Conservation (phyloP, 2,888 invertebrate species). For the Coremacera marginata region DNA sequence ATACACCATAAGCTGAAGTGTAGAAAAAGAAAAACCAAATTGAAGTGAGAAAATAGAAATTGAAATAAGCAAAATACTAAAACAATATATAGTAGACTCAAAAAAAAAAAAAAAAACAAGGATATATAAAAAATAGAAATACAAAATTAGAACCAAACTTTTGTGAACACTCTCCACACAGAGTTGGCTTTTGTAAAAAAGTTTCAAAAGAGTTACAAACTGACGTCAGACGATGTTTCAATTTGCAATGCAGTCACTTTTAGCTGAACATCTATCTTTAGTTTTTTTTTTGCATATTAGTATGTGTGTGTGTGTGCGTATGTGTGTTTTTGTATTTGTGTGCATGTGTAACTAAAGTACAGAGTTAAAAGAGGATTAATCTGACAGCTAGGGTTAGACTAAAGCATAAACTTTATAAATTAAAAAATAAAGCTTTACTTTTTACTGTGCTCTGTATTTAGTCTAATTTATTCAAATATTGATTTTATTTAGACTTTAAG, state of each 20-base stretch:
- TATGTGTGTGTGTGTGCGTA: background rate
- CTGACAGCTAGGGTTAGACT: too few relatives aligned
- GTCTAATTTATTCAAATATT: too few relatives aligned
- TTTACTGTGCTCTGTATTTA: too few relatives aligned
- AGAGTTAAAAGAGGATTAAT: too few relatives aligned
- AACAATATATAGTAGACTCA: slow-evolving; percentile 1
- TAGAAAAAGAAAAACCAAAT: background rate
- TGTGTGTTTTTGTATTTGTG: background rate
- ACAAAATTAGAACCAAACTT: background rate
- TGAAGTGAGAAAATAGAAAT: slow-evolving; percentile 9
- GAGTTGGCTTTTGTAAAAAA: background rate
- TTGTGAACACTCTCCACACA: background rate
- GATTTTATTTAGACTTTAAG: too few relatives aligned
- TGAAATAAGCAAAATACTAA: slow-evolving; percentile 8
- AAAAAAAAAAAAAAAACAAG: background rate
- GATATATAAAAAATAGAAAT: background rate
- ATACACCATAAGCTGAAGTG: background rate
- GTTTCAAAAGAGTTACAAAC: background rate
- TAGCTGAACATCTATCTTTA: background rate
- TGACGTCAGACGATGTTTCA: background rate
- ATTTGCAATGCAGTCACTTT: background rate
- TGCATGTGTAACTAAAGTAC: too few relatives aligned
- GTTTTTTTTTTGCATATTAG: background rate
- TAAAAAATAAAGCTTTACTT: too few relatives aligned
- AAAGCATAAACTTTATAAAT: too few relatives aligned